phyloP scores from a whole-genome alignment of 2,113 vertebrate genomes.

The Percopsis transmontana region DNA sequence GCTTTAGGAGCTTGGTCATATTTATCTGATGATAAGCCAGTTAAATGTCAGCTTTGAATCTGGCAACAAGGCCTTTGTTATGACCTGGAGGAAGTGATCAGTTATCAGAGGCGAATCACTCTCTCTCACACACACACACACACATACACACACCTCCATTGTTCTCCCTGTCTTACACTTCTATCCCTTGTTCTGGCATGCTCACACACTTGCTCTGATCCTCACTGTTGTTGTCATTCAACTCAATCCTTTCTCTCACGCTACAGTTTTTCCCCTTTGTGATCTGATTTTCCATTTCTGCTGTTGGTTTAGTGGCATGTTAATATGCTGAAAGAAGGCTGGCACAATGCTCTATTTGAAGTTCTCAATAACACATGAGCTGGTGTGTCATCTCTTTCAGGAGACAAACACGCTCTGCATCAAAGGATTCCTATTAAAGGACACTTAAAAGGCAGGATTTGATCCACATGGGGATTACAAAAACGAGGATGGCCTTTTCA shows the following conservation, averaged over 20 bases:
- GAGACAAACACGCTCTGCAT: neutral
- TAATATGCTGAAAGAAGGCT: neutral
- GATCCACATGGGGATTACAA: conserved; percentile 13
- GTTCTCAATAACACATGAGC: neutral
- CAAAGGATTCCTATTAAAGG: conserved; percentile 15
- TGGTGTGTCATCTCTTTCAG: conserved; percentile 37
- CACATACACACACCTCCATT: neutral
- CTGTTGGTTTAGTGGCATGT: neutral
- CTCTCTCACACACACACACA: neutral
- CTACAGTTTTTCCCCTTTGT: neutral
- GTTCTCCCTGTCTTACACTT: neutral
- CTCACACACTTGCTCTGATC: conserved; percentile 42
- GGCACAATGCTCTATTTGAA: neutral
- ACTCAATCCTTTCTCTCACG: conserved; percentile 1
- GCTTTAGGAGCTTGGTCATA: neutral
- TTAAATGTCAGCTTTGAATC: conserved; percentile 51
- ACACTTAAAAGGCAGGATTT: conserved; percentile 15
- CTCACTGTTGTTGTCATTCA: conserved; percentile 27
- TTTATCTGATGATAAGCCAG: conserved; percentile 21
- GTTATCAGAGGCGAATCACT: conserved; percentile 49
- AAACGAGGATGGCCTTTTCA: conserved; percentile 38
- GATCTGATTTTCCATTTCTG: conserved; percentile 13
- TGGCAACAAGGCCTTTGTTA: conserved; percentile 49
- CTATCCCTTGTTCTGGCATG: conserved; percentile 65
- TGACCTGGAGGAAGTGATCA: conserved; percentile 49